These are phyloP conservation scores for Chrysocyon brachyurus DNA, from an alignment of 2,797 vertebrate species.

Conservation along the genomic window DNA sequence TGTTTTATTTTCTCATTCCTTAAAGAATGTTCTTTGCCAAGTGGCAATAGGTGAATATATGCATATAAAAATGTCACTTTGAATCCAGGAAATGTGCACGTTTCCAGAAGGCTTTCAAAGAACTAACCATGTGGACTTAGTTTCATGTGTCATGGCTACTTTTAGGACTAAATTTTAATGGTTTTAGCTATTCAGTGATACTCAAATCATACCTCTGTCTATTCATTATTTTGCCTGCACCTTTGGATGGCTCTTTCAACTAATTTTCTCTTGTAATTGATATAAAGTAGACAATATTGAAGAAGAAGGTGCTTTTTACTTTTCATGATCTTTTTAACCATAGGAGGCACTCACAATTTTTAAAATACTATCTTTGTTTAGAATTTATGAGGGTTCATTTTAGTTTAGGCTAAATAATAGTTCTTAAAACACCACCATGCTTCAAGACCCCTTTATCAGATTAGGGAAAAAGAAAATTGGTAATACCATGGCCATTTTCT, in stretches of 20 bases:
- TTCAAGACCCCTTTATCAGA: not conserved
- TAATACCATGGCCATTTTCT: not conserved
- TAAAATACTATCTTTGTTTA: not conserved
- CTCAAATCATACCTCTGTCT: not conserved
- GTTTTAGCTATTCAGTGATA: not conserved
- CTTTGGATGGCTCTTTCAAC: not conserved
- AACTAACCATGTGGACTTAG: not conserved
- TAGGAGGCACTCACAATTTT: not conserved
- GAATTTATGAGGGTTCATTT: slow-evolving; percentile 2
- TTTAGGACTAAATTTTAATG: not conserved
- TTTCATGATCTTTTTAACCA: not conserved
- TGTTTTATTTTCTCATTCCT: not conserved
- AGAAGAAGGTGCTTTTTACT: not conserved
- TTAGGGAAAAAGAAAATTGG: not conserved
- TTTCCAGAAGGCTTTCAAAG: not conserved
- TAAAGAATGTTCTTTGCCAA: not conserved
- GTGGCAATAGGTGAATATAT: not conserved
- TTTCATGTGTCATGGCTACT: not conserved
- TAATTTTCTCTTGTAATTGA: not conserved
- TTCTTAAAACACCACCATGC: not conserved
- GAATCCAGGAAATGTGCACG: not conserved
- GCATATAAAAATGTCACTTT: not conserved
- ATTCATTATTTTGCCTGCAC: not conserved
- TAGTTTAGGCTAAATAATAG: not conserved
- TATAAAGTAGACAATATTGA: not conserved